Conservation (phyloP, 2,888 invertebrate species). For the Dimorphilus gyrociliatus region DNA sequence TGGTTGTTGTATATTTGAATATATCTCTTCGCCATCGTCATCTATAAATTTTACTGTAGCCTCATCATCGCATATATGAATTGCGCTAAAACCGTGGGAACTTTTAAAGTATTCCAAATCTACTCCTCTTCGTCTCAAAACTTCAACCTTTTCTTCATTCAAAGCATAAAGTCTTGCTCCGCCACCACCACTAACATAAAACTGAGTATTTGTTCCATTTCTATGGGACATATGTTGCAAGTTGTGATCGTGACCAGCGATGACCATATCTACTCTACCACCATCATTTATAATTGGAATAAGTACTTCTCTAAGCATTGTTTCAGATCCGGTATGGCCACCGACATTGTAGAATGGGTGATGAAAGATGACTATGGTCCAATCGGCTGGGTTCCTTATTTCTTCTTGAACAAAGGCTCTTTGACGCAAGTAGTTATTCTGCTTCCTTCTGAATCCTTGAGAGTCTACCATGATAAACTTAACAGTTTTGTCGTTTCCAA, state of each 20-base stretch:
- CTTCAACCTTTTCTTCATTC: too few species aligned
- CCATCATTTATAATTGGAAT: conserved; percentile 4
- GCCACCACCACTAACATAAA: not conserved
- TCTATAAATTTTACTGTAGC: too few species aligned
- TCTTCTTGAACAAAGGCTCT: conserved; percentile 3
- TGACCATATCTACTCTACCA: conserved; percentile 4
- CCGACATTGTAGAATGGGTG: conserved; percentile 6
- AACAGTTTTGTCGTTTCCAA: not conserved
- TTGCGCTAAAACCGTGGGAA: too few species aligned
- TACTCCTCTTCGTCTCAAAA: too few species aligned
- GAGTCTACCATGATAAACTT: conserved; percentile 6
- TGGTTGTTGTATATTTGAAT: too few species aligned
- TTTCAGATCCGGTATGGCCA: not conserved
- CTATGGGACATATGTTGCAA: conserved; percentile 5
- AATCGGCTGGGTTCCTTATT: conserved; percentile 5
- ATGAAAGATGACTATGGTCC: conserved; percentile 8
- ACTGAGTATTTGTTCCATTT: not conserved
- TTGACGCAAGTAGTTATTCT: conserved; percentile 3
- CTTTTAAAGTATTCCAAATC: too few species aligned
- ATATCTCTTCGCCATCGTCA: too few species aligned
- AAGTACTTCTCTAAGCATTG: not conserved
- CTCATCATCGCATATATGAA: too few species aligned
- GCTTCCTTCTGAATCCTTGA: not conserved
- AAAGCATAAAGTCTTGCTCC: not conserved
- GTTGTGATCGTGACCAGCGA: conserved; percentile 9